Conservation (phyloP, 1,140 invertebrate genomes). For the Magallana angulata region DNA sequence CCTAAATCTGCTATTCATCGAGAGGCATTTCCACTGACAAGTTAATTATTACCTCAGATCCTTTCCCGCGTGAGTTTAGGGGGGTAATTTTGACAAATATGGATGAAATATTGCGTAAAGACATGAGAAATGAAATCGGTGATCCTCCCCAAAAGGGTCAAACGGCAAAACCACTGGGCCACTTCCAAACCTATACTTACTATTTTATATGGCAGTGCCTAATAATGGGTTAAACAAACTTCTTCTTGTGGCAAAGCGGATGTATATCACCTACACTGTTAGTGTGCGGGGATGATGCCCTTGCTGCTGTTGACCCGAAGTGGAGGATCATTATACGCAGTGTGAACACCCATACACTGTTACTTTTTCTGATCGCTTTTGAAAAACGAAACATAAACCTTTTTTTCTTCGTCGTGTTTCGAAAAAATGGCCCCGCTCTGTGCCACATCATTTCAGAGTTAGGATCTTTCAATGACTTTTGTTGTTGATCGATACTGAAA, state of each 20-base stretch:
- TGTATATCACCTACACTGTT: not conserved
- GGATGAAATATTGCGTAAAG: slow-evolving; percentile 22
- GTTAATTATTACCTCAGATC: slow-evolving; percentile 9
- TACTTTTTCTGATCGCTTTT: not conserved
- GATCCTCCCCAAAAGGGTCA: slow-evolving; percentile 19
- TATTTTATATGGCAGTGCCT: not conserved
- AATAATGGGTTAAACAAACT: slow-evolving; percentile 27
- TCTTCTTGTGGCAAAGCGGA: not conserved
- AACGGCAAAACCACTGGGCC: slow-evolving; percentile 2
- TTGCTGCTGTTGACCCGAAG: not conserved
- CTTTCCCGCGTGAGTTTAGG: not conserved
- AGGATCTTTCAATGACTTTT: not conserved
- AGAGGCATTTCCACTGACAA: slow-evolving; percentile 18
- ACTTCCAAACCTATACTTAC: not conserved
- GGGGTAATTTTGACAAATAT: slow-evolving; percentile 4
- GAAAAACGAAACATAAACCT: no score
- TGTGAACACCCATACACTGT: not conserved
- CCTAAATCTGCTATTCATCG: not conserved
- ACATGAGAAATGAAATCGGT: slow-evolving; percentile 4
- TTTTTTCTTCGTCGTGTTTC: no score
- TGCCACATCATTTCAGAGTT: no score
- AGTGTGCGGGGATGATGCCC: not conserved
- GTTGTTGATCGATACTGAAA: not conserved
- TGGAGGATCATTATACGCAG: not conserved
- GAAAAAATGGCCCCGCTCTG: no score